Percentiles rank a stretch among this genome's conserved stretches.
phyloP scores from a whole-genome alignment of 2,888 invertebrate genomes.

The Oeneis ivallda region DNA sequence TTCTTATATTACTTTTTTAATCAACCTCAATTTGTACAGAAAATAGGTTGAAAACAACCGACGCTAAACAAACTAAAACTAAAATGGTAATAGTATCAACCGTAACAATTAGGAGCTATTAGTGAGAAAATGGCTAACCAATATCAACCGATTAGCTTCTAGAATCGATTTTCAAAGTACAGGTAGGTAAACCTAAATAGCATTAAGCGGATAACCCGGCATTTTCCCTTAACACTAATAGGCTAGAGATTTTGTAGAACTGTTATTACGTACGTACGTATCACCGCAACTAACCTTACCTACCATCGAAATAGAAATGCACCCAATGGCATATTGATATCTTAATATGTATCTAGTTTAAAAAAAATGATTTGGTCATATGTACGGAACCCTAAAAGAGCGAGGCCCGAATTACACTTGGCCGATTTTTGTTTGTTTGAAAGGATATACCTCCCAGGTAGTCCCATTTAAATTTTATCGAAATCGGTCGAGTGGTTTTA shows the following conservation, averaged over 20 bases:
- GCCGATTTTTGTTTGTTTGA: too few relatives aligned
- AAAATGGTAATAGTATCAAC: neutral
- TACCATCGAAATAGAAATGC: neutral
- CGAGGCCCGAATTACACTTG: too few relatives aligned
- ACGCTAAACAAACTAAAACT: neutral
- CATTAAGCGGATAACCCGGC: neutral
- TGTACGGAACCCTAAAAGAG: too few relatives aligned
- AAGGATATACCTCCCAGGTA: too few relatives aligned
- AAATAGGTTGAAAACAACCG: conserved; percentile 2
- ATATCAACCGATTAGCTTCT: conserved; percentile 11
- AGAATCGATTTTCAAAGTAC: conserved; percentile 12
- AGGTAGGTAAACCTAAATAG: conserved; percentile 18
- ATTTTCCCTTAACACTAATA: conserved; percentile 4
- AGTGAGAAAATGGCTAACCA: conserved; percentile 17
- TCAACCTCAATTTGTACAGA: neutral
- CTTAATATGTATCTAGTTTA: too few relatives aligned
- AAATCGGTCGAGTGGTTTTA: too few relatives aligned
- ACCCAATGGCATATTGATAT: neutral
- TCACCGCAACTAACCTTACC: too few relatives aligned
- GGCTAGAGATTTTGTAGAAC: conserved; percentile 7
- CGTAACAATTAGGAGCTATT: neutral
- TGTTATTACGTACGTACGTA: neutral
- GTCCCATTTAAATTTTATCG: too few relatives aligned
- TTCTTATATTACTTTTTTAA: neutral
- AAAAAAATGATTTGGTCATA: too few relatives aligned